Evolutionary conservation across 2,797 vertebrate species (phyloP).

Genomic region (Mus caroli): DNA sequence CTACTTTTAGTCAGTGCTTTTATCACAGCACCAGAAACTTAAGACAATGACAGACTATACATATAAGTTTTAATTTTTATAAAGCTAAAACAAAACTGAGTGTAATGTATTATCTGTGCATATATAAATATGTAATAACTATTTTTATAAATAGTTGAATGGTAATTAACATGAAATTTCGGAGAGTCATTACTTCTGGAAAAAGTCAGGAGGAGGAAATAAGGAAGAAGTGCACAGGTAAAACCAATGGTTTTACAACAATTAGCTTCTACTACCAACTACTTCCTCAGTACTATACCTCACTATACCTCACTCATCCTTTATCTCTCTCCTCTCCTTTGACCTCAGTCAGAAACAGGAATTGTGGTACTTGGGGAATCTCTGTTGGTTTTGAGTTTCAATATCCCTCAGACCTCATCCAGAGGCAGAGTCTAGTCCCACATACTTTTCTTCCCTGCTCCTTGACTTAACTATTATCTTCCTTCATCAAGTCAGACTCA

Average conservation of each 20-base stretch:
- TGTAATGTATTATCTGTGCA: slow-evolving; percentile 1
- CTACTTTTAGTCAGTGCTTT: background rate
- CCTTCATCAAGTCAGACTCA: background rate
- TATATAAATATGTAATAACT: background rate
- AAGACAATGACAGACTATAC: background rate
- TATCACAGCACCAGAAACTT: background rate
- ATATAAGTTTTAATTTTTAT: background rate
- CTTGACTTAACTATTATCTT: slow-evolving; percentile 22
- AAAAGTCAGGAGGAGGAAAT: background rate
- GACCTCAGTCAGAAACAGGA: background rate
- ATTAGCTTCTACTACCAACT: background rate
- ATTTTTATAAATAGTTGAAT: background rate
- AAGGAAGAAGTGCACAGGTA: background rate
- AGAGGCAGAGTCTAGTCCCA: background rate
- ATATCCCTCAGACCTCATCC: background rate
- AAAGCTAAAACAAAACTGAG: slow-evolving; percentile 17
- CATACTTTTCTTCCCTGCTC: background rate
- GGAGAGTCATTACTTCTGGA: background rate
- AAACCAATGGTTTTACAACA: background rate
- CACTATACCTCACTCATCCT: background rate
- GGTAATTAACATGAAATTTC: slow-evolving; percentile 30
- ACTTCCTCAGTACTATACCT: background rate
- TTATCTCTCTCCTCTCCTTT: background rate
- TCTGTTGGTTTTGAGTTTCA: slow-evolving; percentile 29
- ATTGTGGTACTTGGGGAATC: background rate